Percentiles rank a stretch among this genome's conserved stretches.
Evolutionary conservation across 64 coral and sea anemone genomes (phyloP).

Genomic region (Trachythela sp.): DNA sequence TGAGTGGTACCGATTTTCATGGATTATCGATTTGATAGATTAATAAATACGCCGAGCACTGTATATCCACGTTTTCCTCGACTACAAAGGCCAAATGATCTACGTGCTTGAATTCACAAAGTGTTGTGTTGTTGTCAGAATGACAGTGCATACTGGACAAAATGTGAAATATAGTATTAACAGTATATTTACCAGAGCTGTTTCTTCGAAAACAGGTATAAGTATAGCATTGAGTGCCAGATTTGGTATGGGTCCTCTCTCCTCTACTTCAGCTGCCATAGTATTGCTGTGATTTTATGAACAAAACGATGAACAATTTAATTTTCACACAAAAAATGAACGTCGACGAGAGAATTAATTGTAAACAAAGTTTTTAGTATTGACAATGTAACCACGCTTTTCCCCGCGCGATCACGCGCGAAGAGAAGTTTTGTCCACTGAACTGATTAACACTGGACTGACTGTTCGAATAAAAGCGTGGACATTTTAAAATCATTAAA

Average conservation of each 20-base stretch:
- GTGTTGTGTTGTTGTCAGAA: no score
- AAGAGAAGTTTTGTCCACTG: neutral
- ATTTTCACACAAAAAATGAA: neutral
- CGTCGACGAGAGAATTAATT: neutral
- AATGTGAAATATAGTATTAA: no score
- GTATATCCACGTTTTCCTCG: no score
- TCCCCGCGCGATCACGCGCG: neutral
- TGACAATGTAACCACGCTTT: neutral
- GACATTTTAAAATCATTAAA: no score
- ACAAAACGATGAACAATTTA: neutral
- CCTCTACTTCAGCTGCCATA: slow-evolving; percentile 11
- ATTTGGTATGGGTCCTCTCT: slow-evolving; percentile 14
- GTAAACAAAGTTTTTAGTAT: neutral
- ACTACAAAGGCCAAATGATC: no score
- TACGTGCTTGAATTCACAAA: no score
- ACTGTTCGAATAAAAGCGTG: no score
- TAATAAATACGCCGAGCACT: no score
- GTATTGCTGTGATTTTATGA: neutral
- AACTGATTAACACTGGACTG: no score
- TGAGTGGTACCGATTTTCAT: no score
- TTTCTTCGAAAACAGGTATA: slow-evolving; percentile 9
- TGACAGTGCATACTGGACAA: no score
- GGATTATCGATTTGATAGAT: no score
- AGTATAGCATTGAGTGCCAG: neutral
- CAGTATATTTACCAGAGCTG: neutral